Percentiles rank a stretch among this genome's conserved stretches.
These are phyloP conservation scores for Sinocyclocheilus grahami DNA, from an alignment of 2,113 vertebrate species.

Conservation along the genomic window DNA sequence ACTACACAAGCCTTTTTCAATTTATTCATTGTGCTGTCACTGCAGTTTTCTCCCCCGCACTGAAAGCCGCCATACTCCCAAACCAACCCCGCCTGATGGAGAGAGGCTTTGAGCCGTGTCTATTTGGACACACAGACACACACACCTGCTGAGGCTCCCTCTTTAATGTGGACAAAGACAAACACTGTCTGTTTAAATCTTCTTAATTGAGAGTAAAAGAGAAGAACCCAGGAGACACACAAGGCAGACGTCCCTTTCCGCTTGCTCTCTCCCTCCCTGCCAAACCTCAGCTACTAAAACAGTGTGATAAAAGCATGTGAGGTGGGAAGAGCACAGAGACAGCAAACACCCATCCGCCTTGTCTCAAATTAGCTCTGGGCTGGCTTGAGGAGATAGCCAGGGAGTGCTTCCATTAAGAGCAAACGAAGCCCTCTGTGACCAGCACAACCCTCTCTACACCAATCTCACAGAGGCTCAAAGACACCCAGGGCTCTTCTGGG, in stretches of 20 bases:
- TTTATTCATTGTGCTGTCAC: conserved; percentile 81
- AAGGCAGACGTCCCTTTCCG: conserved; percentile 45
- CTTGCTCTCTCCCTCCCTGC: neutral
- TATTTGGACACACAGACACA: conserved; percentile 34
- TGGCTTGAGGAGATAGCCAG: conserved; percentile 50
- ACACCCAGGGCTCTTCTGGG: neutral
- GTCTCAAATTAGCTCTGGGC: conserved; percentile 55
- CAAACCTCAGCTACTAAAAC: conserved; percentile 44
- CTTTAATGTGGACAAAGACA: conserved; percentile 48
- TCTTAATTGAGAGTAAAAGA: conserved; percentile 58
- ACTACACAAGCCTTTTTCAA: conserved; percentile 79
- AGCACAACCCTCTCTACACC: conserved; percentile 7
- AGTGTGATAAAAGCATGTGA: conserved; percentile 45
- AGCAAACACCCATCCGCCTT: conserved; percentile 22
- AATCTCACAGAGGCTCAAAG: neutral
- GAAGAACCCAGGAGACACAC: conserved; percentile 48
- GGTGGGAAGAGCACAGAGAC: conserved; percentile 20
- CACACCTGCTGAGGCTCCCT: conserved; percentile 42
- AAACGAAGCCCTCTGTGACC: conserved; percentile 37
- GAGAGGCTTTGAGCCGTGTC: conserved; percentile 32
- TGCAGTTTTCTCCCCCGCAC: conserved; percentile 71
- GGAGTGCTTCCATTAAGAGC: conserved; percentile 51
- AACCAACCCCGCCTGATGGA: conserved; percentile 49
- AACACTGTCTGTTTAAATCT: conserved; percentile 64
- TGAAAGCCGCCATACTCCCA: conserved; percentile 60